A percentile compares a stretch with the other conserved stretches of the same genome.
phyloP scores from a whole-genome alignment of 2,888 invertebrate species.

The Epirrhoe alternata region DNA sequence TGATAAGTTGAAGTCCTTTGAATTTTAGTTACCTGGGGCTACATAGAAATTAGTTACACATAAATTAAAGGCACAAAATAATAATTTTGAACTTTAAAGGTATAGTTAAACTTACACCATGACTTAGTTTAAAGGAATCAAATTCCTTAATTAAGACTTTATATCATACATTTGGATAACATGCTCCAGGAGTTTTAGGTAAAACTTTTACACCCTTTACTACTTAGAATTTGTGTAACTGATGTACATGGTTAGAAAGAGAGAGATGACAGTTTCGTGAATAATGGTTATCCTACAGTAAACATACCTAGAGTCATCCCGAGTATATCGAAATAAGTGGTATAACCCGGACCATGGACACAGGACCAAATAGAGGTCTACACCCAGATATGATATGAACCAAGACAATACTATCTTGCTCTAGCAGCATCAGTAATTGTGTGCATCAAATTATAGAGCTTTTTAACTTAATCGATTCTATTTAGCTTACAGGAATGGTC shows the following conservation, averaged over 20 bases:
- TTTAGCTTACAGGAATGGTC: neutral
- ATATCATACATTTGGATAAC: conserved; percentile 33
- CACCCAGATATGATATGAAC: too few relatives aligned
- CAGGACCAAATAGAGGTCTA: too few relatives aligned
- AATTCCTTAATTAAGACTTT: conserved; percentile 31
- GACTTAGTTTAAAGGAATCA: conserved; percentile 33
- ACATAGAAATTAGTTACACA: neutral
- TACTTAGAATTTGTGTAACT: neutral
- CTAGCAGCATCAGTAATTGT: too few relatives aligned
- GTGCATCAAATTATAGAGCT: too few relatives aligned
- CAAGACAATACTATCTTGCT: too few relatives aligned
- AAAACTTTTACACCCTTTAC: neutral
- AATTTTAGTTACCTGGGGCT: neutral
- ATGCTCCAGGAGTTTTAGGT: conserved; percentile 12
- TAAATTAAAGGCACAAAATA: neutral
- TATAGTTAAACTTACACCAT: conserved; percentile 5
- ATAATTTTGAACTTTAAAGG: conserved; percentile 11
- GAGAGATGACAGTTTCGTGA: too few relatives aligned
- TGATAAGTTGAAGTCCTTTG: neutral
- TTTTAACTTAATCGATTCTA: too few relatives aligned
- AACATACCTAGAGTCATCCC: too few relatives aligned
- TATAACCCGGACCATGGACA: too few relatives aligned
- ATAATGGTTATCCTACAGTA: too few relatives aligned
- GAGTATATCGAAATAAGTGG: too few relatives aligned
- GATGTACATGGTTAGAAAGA: too few relatives aligned